These are phyloP conservation scores for Psephotus haematonotus DNA, from an alignment of 2,113 vertebrate species.

Conservation along the genomic window DNA sequence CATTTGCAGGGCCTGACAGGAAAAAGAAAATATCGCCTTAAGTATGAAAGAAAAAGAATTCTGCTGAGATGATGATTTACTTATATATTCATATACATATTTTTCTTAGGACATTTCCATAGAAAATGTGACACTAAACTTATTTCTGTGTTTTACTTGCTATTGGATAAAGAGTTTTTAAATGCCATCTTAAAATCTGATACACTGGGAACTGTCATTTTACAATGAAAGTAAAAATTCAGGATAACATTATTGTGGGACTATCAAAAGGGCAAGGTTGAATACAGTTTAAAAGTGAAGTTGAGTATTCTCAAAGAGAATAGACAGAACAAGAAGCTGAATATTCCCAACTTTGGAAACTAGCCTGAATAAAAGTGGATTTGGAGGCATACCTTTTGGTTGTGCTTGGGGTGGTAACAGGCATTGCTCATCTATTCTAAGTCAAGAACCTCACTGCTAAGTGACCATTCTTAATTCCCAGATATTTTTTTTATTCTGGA, in stretches of 20 bases:
- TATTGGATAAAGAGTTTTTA: background rate
- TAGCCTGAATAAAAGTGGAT: background rate
- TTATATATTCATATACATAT: background rate
- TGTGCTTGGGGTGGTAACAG: fast-evolving
- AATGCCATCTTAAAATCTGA: background rate
- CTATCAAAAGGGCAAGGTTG: background rate
- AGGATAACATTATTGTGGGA: background rate
- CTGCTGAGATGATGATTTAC: background rate
- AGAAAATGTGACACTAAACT: background rate
- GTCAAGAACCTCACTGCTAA: background rate
- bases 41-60: background rate
- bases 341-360: background rate
- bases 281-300: background rate
- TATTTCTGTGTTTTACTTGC: background rate
- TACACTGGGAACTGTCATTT: background rate
- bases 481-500: background rate
- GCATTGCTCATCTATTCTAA: background rate
- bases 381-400: background rate
- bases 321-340: background rate
- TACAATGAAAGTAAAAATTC: background rate
- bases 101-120: background rate
- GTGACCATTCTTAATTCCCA: background rate
- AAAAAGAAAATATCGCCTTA: background rate
- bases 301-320: background rate
- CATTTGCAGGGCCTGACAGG: conserved; percentile 34